Percentiles rank a stretch among this genome's conserved stretches.
Evolutionary conservation across 2,888 invertebrate species (phyloP).

Genomic region (Exephanes ischioxanthus): DNA sequence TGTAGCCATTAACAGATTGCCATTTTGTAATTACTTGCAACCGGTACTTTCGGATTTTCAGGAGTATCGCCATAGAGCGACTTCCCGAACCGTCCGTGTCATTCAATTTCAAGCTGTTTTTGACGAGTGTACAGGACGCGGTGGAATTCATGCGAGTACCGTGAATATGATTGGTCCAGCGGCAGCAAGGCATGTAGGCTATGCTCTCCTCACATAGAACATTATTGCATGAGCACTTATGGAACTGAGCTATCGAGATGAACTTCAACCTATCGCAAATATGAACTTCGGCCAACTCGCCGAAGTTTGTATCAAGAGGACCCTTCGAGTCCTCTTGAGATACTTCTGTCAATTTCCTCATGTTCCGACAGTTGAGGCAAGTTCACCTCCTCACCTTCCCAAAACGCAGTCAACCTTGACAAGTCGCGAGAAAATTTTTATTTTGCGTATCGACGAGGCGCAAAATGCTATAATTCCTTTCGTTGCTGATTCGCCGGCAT

Average conservation of each 20-base stretch:
- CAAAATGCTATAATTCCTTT: not conserved
- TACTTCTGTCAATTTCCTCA: too few species aligned
- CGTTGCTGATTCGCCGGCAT: not conserved
- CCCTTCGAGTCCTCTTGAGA: too few species aligned
- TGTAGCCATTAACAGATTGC: slow-evolving; percentile 78
- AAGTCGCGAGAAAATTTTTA: too few species aligned
- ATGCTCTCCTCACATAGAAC: too few species aligned
- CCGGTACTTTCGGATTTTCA: slow-evolving; percentile 15
- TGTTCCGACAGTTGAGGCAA: too few species aligned
- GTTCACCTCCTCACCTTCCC: too few species aligned
- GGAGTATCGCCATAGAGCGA: not conserved
- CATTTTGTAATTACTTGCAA: slow-evolving; percentile 74
- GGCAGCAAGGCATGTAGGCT: not conserved
- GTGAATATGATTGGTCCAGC: not conserved
- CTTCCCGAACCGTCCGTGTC: not conserved
- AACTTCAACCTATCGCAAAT: too few species aligned
- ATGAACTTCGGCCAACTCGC: too few species aligned
- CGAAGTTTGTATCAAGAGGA: too few species aligned
- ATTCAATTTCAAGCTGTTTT: not conserved
- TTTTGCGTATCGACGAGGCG: not conserved
- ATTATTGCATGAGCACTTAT: too few species aligned
- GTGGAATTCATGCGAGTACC: not conserved
- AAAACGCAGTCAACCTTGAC: too few species aligned
- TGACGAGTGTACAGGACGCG: not conserved
- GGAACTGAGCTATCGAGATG: too few species aligned